phyloP scores from a whole-genome alignment of 2,888 invertebrate genomes.

The Meiosimyza platycephala region DNA sequence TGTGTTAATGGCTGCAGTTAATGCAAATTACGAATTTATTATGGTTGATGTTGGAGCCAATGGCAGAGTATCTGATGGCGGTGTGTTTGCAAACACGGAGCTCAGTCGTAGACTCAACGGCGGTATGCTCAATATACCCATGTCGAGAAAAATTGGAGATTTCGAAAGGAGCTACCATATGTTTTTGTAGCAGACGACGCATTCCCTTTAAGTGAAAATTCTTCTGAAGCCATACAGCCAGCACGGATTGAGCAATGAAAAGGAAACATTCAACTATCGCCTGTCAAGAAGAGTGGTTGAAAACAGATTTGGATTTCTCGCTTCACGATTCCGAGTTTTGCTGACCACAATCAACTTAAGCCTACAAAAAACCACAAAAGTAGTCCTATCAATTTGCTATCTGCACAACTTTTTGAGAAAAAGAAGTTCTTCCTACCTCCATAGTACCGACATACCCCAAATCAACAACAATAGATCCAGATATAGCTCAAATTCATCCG shows the following conservation, averaged over 20 bases:
- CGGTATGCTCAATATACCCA: background rate
- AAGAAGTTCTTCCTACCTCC: background rate
- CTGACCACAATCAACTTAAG: constrained; percentile 45
- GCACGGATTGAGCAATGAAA: background rate
- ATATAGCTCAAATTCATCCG: no score
- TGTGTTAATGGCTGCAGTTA: no score
- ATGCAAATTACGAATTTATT: no score
- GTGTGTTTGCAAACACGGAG: no score
- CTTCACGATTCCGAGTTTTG: constrained; percentile 50
- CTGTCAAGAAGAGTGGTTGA: constrained; percentile 42
- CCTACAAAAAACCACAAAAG: constrained; percentile 31
- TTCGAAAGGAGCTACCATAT: background rate
- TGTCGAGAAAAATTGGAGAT: background rate
- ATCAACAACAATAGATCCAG: no score
- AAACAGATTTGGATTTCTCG: constrained; percentile 47
- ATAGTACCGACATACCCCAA: no score
- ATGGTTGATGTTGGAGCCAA: no score
- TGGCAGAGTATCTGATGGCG: no score
- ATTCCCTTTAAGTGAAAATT: constrained; percentile 33
- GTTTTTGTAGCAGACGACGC: constrained; percentile 30
- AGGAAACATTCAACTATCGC: constrained; percentile 38
- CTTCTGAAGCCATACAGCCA: constrained; percentile 17
- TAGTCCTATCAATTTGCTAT: constrained; percentile 40
- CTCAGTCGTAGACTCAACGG: no score
- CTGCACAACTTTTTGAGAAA: constrained; percentile 43